phyloP scores from a whole-genome alignment of 2,113 vertebrate genomes.

The Leiothrix lutea region DNA sequence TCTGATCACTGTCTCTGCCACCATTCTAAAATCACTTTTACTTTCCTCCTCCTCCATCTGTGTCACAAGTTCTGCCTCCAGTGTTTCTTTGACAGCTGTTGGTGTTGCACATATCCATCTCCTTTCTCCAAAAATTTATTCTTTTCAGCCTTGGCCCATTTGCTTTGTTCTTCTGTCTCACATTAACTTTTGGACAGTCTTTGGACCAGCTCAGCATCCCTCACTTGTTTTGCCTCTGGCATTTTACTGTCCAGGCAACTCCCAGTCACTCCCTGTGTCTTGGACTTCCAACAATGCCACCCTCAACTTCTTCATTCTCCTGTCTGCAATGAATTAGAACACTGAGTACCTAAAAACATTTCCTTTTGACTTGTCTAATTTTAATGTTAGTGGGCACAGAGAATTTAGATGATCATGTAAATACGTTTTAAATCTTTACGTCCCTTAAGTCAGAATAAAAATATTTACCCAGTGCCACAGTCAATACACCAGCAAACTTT shows the following conservation, averaged over 20 bases:
- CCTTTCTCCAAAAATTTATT: not conserved
- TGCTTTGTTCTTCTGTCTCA: not conserved
- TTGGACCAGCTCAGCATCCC: not conserved
- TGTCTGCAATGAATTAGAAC: not conserved
- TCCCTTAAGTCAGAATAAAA: conserved; percentile 10
- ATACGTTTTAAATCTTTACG: not conserved
- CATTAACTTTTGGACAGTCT: not conserved
- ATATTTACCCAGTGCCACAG: not conserved
- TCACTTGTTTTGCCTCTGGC: not conserved
- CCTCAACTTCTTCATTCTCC: not conserved
- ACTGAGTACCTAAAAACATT: not conserved
- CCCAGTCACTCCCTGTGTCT: not conserved
- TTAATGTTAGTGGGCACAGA: not conserved
- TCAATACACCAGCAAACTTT: not conserved
- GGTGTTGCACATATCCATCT: not conserved
- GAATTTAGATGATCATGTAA: conserved; percentile 3
- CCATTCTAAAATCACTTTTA: not conserved
- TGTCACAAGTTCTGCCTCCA: not conserved
- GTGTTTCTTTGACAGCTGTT: rapidly evolving
- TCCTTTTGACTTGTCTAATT: conserved; percentile 8
- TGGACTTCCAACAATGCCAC: not conserved
- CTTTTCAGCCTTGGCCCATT: not conserved
- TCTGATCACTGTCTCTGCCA: not conserved
- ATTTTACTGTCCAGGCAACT: not conserved
- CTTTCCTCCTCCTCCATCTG: not conserved